Percentiles rank a stretch among this genome's conserved stretches.
Evolutionary conservation across 1,140 invertebrate genomes (phyloP).

Genomic region (Leptinotarsa undecemlineata): DNA sequence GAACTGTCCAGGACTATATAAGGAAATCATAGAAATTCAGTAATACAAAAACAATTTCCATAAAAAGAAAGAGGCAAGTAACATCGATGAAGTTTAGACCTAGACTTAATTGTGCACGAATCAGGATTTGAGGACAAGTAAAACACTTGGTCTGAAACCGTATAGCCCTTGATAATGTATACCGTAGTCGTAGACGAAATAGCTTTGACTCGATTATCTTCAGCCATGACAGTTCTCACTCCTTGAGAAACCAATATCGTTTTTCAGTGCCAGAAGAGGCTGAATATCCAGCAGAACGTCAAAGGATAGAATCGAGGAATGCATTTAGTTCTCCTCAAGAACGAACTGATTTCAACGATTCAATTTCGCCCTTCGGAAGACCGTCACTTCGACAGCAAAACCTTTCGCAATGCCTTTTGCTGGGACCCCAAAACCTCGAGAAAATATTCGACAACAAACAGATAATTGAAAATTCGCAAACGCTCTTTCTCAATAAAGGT

Average conservation of each 20-base stretch:
- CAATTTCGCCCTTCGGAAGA: conserved; percentile 41
- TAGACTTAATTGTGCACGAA: too few species aligned
- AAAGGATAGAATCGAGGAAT: conserved; percentile 43
- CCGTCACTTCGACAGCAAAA: conserved; percentile 45
- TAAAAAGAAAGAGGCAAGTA: too few species aligned
- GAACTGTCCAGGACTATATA: too few species aligned
- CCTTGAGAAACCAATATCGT: not conserved
- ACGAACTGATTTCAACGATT: conserved; percentile 46
- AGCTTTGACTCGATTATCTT: too few species aligned
- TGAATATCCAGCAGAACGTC: conserved; percentile 28
- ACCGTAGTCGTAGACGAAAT: too few species aligned
- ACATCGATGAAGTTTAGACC: too few species aligned
- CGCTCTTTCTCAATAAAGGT: conserved; percentile 51
- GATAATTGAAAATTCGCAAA: conserved; percentile 52
- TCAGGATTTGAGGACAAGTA: too few species aligned
- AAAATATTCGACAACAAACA: conserved; percentile 54
- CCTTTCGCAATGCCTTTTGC: conserved; percentile 49
- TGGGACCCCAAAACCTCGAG: conserved; percentile 53
- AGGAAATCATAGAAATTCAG: too few species aligned
- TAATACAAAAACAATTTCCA: too few species aligned
- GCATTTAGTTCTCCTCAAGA: conserved; percentile 55
- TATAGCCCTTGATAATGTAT: too few species aligned
- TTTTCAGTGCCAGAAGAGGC: conserved; percentile 53
- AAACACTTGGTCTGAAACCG: too few species aligned
- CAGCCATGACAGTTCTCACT: too few species aligned